Base-by-base conservation (phyloP, 2,888 invertebrate genomes). In the Dorcus hopei region DNA sequence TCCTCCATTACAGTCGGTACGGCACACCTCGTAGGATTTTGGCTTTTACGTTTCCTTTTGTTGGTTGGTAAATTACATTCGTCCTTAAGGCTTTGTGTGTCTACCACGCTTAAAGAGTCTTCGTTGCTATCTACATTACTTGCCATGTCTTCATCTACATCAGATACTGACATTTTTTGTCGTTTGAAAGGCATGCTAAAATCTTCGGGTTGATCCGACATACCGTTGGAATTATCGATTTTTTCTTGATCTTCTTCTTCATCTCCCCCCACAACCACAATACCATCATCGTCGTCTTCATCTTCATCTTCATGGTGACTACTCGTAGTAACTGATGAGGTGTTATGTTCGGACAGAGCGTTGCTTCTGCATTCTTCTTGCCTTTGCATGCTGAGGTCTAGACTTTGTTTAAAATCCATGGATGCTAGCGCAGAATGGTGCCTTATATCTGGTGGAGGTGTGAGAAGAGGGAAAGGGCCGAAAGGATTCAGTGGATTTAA, bases 11-110 rank as follows among this genome's bases (percentile, higher is more conserved):
- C 79, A 41, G 79, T 75, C 26, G 84, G 80, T 49, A 85, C 78
- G n/a, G 91, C 87, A 72, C 92, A 88, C 62, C 91, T 85, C 1
- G 90, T 92, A 0, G 95, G 95, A 75, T 95, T 94, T 68, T 91
- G 87, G 69, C 89, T 93, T 80, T 95, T 95, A 33, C 95, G 83
- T 77, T 95, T 95, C 55, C 93, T 82, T 72, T 89, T 90, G 71
- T 84, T 87, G n/a, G 87, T 84, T 70, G 85, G 84, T 33, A 82
- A 81, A 61, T 80, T 82, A 47, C 76, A 73, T 65, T 83, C 84
- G 65, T 84, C 84, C 77, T 85, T 85, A 70, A 72, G 76, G 72
- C 81, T 80, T 40, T 81, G 81, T 11, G 81, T 77, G 69, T 84
- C 83, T 61, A 79, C 74, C 68, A 80, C 80, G 79, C 83, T 84